phyloP scores from a whole-genome alignment of 2,888 invertebrate genomes.

The Nysson spinosus region DNA sequence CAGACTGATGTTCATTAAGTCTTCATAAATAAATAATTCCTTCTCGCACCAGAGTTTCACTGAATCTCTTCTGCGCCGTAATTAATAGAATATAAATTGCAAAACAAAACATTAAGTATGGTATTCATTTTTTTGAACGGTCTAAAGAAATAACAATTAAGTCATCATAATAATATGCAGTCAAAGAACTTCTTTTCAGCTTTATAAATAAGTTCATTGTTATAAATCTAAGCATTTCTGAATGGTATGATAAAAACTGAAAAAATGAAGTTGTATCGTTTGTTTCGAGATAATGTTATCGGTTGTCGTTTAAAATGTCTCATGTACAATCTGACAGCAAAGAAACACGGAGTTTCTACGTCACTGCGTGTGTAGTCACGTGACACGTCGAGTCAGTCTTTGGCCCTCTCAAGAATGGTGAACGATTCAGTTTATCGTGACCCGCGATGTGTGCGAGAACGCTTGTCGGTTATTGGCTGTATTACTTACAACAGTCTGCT shows the following conservation, averaged over 20 bases:
- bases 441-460: slow-evolving; percentile 29
- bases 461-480: no score
- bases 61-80: no score
- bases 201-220: not conserved
- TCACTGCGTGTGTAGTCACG: slow-evolving; percentile 56
- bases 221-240: not conserved
- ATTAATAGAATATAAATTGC: no score
- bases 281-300: slow-evolving; percentile 20
- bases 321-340: slow-evolving; percentile 36
- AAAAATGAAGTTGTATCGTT: not conserved
- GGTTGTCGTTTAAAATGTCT: slow-evolving; percentile 15
- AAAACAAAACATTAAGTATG: no score
- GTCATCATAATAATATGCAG: no score
- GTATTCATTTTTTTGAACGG: no score
- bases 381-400: slow-evolving; percentile 58
- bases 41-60: no score
- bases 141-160: no score
- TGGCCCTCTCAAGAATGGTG: slow-evolving; percentile 53
- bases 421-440: slow-evolving; percentile 56
- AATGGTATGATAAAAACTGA: not conserved
- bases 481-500: no score
- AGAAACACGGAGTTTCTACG: slow-evolving; percentile 30
- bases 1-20: no score
- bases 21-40: no score
- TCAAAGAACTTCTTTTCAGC: not conserved